Conservation (phyloP, 1,140 invertebrate genomes). For the Chironomus striatipennis region DNA sequence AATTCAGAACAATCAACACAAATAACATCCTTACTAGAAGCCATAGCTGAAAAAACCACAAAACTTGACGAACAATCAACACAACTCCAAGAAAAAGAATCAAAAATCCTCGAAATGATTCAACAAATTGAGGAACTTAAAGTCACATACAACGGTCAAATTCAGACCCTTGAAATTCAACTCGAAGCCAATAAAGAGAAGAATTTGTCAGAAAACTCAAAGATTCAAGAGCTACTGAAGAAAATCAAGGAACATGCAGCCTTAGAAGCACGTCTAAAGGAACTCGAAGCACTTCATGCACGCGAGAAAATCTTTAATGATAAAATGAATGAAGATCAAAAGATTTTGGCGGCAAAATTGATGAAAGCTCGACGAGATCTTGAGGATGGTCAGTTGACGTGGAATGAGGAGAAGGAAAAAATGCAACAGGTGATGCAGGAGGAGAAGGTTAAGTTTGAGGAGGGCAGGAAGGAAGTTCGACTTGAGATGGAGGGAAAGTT, state of each 20-base stretch:
- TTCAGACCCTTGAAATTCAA: background rate
- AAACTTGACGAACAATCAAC: too few species aligned
- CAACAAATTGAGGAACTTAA: slow-evolving; percentile 16
- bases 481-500: slow-evolving; percentile 56
- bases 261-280: slow-evolving; percentile 13
- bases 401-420: slow-evolving; percentile 19
- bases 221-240: background rate
- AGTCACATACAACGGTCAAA: background rate
- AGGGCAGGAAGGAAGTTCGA: slow-evolving; percentile 45
- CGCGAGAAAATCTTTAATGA: slow-evolving; percentile 20
- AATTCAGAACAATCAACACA: too few species aligned
- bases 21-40: too few species aligned
- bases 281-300: background rate
- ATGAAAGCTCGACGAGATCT: slow-evolving; percentile 8
- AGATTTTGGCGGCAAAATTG: slow-evolving; percentile 24
- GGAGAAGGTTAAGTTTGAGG: slow-evolving; percentile 32
- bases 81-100: background rate
- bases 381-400: slow-evolving; percentile 25
- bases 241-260: background rate
- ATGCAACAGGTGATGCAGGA: background rate
- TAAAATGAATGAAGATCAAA: slow-evolving; percentile 16
- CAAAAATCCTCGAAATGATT: background rate
- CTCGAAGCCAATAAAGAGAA: background rate
- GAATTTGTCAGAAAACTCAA: background rate
- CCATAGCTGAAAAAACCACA: too few species aligned